phyloP scores from a whole-genome alignment of 2,797 vertebrate species.

The Chiloscyllium punctatum region DNA sequence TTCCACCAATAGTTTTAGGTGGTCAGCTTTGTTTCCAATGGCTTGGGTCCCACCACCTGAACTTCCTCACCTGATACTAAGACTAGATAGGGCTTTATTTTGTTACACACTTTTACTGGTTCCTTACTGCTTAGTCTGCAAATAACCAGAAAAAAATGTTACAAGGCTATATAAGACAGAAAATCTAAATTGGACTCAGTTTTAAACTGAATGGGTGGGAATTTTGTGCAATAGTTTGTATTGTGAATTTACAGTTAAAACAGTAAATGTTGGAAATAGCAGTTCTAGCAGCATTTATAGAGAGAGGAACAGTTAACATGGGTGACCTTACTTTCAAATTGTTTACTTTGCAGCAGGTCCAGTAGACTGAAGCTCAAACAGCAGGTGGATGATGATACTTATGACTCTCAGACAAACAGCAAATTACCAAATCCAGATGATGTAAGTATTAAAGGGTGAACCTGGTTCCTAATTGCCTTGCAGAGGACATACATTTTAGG shows the following conservation, averaged over 20 bases:
- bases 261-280: background rate
- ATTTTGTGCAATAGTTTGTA: background rate
- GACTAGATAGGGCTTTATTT: background rate
- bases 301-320: background rate
- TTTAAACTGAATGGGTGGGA: no score
- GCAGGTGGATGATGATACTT: conserved; percentile 49
- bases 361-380: conserved; percentile 43
- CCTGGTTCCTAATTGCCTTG: background rate
- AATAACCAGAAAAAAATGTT: background rate
- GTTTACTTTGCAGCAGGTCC: conserved; percentile 45
- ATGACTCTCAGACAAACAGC: conserved; percentile 57
- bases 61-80: background rate
- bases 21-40: background rate
- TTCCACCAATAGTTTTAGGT: background rate
- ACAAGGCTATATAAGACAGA: background rate
- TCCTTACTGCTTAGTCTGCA: background rate
- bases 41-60: background rate
- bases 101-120: background rate
- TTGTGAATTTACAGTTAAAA: background rate
- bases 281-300: background rate
- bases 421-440: conserved; percentile 59
- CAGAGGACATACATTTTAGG: background rate
- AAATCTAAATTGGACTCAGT: background rate
- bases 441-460: conserved; percentile 46
- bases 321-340: background rate